Conservation (phyloP, 2,797 vertebrate genomes). For the Manis javanica region DNA sequence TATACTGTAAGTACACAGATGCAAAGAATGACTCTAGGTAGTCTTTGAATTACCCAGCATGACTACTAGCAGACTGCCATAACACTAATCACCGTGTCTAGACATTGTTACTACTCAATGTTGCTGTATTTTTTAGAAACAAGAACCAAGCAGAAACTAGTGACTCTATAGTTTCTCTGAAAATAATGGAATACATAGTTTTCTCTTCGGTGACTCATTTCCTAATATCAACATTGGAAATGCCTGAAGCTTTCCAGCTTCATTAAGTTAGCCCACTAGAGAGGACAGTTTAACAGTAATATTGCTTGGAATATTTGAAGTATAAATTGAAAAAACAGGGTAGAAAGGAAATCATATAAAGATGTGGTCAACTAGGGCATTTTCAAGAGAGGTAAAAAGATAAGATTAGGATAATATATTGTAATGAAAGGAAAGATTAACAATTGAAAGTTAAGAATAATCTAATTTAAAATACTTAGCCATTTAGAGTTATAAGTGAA, state of each 20-base stretch:
- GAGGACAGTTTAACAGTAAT: background rate
- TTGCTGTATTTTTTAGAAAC: background rate
- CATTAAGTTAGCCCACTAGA: background rate
- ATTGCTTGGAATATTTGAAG: background rate
- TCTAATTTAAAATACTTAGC: background rate
- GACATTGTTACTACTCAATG: background rate
- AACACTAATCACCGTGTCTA: background rate
- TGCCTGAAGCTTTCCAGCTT: background rate
- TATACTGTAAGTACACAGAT: background rate
- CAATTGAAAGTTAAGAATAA: background rate
- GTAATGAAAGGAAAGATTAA: background rate
- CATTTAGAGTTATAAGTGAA: background rate
- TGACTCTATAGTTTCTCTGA: background rate
- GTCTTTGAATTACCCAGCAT: background rate
- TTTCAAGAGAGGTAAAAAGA: constrained; percentile 13
- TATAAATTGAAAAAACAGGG: background rate
- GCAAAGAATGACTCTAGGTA: background rate
- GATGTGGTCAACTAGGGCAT: background rate
- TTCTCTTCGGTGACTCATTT: constrained; percentile 4
- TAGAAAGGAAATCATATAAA: constrained; percentile 21
- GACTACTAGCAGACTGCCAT: background rate
- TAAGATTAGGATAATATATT: constrained; percentile 7
- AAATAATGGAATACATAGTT: background rate
- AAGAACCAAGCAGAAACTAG: background rate
- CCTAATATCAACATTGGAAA: background rate